Conservation (phyloP, 37 sponge, comb jelly and placozoan genomes). For the Cladorhizidae sp. region DNA sequence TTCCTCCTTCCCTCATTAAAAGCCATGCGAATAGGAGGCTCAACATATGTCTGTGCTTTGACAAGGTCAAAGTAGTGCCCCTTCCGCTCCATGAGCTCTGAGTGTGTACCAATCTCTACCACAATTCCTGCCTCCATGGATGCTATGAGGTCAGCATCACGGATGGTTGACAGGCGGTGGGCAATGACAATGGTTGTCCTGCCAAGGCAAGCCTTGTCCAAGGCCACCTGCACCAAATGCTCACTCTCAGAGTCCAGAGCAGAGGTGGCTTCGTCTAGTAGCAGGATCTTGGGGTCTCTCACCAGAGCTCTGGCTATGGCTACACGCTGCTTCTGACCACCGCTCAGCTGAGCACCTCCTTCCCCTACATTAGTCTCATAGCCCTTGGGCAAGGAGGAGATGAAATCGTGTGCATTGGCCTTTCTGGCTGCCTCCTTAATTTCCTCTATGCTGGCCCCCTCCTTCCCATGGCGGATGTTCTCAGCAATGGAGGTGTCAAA, state of each 20-base stretch:
- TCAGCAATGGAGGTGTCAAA: slow-evolving; percentile 94
- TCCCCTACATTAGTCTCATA: slow-evolving; percentile 84
- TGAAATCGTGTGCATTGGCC: slow-evolving; percentile 89
- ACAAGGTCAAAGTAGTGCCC: slow-evolving; percentile 93
- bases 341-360: slow-evolving; percentile 80
- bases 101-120: slow-evolving; percentile 80
- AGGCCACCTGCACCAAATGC: slow-evolving; percentile 79
- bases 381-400: slow-evolving; percentile 74
- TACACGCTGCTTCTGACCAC: slow-evolving; percentile 94
- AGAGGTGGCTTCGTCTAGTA: slow-evolving; percentile 95
- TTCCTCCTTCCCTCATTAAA: no score
- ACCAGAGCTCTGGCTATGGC: slow-evolving; percentile 94
- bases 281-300: slow-evolving; percentile 83
- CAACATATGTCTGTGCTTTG: slow-evolving; percentile 54
- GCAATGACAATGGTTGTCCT: slow-evolving; percentile 90
- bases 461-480: slow-evolving; percentile 85
- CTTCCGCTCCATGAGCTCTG: slow-evolving; percentile 65
- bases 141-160: slow-evolving; percentile 73
- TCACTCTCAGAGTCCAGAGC: slow-evolving; percentile 94
- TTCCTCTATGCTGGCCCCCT: slow-evolving; percentile 70
- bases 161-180: slow-evolving; percentile 91
- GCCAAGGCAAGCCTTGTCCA: slow-evolving; percentile 86
- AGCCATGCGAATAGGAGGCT: no score
- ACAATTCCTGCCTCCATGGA: slow-evolving; percentile 60
- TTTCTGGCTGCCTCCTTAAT: slow-evolving; percentile 76